A percentile compares a stretch with the other conserved stretches of the same genome.
Conservation (phyloP, 2,888 invertebrate species). For the Parnassius glacialis region DNA sequence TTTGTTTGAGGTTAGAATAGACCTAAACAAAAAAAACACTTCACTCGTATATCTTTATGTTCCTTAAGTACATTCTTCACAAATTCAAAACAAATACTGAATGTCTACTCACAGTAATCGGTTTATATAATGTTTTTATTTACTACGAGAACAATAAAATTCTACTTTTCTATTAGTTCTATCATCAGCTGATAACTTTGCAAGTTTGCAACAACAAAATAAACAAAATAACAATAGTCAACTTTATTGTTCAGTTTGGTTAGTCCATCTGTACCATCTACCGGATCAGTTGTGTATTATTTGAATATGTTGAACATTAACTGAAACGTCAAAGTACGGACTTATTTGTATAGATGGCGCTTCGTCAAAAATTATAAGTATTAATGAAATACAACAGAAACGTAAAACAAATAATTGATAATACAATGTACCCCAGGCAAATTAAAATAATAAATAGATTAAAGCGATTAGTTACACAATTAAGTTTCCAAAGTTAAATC, state of each 20-base stretch:
- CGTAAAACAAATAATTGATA: background rate
- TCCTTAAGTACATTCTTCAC: conserved; percentile 25
- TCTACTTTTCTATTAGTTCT: conserved; percentile 29
- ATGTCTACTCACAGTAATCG: conserved; percentile 10
- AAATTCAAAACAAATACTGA: conserved; percentile 29
- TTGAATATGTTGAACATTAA: background rate
- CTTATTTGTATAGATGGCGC: conserved; percentile 18
- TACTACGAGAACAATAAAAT: conserved; percentile 30
- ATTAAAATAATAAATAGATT: background rate
- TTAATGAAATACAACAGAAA: background rate
- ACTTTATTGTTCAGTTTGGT: conserved; percentile 1
- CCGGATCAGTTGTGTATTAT: conserved; percentile 3
- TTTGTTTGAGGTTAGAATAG: conserved; percentile 41
- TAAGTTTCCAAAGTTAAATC: too few relatives aligned
- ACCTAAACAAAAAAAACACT: conserved; percentile 22
- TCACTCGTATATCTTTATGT: conserved; percentile 24
- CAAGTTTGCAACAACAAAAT: conserved; percentile 31
- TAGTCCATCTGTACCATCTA: conserved; percentile 14
- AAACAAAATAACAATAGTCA: conserved; percentile 13
- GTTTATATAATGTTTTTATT: conserved; percentile 30
- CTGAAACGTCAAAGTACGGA: background rate
- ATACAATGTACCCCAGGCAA: too few relatives aligned
- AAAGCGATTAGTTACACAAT: too few relatives aligned
- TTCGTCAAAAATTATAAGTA: conserved; percentile 1
- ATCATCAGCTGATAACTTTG: conserved; percentile 43